Conservation (phyloP, 2,888 invertebrate species). For the Ophion ellenae region DNA sequence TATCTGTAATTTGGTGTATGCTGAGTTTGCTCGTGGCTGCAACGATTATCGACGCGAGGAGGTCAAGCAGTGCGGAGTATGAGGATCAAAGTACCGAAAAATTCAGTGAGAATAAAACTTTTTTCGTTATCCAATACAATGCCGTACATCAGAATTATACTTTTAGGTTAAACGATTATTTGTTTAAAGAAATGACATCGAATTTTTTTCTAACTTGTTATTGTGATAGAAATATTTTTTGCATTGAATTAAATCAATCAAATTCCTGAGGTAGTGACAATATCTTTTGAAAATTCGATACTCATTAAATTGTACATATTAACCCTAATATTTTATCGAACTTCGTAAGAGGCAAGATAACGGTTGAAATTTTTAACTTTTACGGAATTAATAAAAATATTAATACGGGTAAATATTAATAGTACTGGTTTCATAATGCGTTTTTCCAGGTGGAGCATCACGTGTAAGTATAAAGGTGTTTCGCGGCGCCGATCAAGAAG, state of each 20-base stretch:
- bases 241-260: no score
- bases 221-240: not conserved
- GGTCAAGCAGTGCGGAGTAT: constrained; percentile 18
- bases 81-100: constrained; percentile 56
- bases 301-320: no score
- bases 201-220: not conserved
- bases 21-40: constrained; percentile 28
- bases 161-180: not conserved
- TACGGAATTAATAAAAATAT: no score
- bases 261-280: no score
- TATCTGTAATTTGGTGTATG: constrained; percentile 33
- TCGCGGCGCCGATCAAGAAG: constrained; percentile 77
- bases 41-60: constrained; percentile 39
- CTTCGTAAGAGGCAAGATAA: no score
- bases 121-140: not conserved
- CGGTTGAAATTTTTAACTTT: no score
- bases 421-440: not conserved
- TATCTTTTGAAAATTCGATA: no score
- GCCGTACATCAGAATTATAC: not conserved
- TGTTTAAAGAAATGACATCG: not conserved
- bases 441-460: constrained; percentile 71
- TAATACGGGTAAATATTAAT: no score
- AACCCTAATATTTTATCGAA: no score
- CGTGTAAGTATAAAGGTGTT: constrained; percentile 81
- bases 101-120: constrained; percentile 31